Percentiles rank a stretch among this genome's conserved stretches.
Evolutionary conservation across 1,140 invertebrate genomes (phyloP).

Genomic region (Yoshiicerus persimilis): DNA sequence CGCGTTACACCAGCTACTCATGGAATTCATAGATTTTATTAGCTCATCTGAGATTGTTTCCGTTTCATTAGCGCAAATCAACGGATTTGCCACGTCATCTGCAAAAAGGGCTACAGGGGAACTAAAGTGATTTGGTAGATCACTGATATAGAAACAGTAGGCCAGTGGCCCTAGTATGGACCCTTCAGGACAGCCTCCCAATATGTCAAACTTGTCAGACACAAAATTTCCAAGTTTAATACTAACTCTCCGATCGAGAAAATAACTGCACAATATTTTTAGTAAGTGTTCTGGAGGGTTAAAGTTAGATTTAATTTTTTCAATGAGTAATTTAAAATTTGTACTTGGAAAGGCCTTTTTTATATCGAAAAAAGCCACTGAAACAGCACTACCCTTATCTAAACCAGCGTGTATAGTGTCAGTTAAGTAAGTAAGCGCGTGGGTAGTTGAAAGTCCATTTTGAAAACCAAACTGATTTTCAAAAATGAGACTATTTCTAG

Average conservation of each 20-base stretch:
- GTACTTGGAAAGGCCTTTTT: background rate
- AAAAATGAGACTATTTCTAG: background rate
- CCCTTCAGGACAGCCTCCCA: background rate
- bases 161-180: background rate
- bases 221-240: background rate
- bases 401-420: background rate
- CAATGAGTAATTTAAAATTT: background rate
- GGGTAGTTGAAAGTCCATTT: background rate
- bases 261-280: background rate
- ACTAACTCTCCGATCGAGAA: background rate
- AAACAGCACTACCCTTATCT: background rate
- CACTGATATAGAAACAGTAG: background rate
- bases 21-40: background rate
- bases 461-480: background rate
- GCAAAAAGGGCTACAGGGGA: background rate
- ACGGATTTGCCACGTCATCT: background rate
- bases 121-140: background rate
- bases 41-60: no score
- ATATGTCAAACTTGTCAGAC: background rate
- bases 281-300: background rate
- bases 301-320: background rate
- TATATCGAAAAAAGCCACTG: background rate
- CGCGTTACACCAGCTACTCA: background rate
- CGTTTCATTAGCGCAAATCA: background rate
- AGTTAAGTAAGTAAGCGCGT: background rate